Evolutionary conservation across 2,113 vertebrate species (phyloP).

Genomic region (Anolis sagrei): DNA sequence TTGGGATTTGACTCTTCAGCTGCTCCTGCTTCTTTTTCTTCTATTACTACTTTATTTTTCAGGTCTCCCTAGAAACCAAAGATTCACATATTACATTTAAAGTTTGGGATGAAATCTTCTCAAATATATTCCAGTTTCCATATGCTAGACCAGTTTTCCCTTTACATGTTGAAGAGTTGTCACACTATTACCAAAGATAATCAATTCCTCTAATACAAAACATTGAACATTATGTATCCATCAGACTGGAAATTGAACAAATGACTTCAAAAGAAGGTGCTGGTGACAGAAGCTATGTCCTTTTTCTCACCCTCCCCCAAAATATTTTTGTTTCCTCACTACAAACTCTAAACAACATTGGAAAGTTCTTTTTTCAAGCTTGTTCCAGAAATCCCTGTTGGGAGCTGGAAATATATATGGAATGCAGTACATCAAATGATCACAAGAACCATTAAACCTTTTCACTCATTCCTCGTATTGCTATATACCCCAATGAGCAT

Average conservation of each 20-base stretch:
- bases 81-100: background rate
- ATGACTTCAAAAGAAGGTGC: background rate
- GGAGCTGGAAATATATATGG: background rate
- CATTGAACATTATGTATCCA: too few relatives aligned
- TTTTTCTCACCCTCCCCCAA: background rate
- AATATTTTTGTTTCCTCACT: background rate
- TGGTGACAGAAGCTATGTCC: background rate
- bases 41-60: slow-evolving; percentile 88
- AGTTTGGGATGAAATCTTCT: background rate
- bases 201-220: background rate
- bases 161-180: background rate
- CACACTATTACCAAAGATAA: background rate
- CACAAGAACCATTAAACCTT: background rate
- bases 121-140: background rate
- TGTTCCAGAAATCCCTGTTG: background rate
- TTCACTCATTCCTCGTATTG: background rate
- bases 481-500: background rate
- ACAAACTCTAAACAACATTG: background rate
- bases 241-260: background rate
- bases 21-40: slow-evolving; percentile 83
- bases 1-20: slow-evolving; percentile 82
- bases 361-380: background rate
- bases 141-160: background rate
- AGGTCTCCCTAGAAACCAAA: slow-evolving; percentile 82
- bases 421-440: background rate